phyloP scores from a whole-genome alignment of 1,140 invertebrate genomes.

The Apis florea region DNA sequence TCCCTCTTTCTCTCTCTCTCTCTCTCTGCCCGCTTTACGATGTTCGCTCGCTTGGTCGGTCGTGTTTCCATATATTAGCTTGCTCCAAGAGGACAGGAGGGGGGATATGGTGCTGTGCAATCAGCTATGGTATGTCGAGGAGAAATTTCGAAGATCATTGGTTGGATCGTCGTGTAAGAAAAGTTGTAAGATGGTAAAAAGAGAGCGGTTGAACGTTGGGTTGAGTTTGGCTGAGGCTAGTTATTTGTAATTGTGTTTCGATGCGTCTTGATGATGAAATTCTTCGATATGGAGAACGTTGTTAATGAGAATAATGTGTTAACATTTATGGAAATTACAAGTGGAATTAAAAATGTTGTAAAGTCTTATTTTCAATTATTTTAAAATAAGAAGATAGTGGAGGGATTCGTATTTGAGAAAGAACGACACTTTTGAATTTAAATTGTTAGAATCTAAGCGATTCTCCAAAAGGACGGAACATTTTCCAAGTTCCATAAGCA shows the following conservation, averaged over 20 bases:
- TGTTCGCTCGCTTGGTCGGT: not conserved
- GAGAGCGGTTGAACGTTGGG: too few species aligned
- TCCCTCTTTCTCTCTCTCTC: too few species aligned
- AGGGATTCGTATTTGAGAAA: too few species aligned
- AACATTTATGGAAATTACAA: too few species aligned
- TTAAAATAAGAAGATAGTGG: too few species aligned
- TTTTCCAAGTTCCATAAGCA: slow-evolving; percentile 1
- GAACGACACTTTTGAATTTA: not conserved
- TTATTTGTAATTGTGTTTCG: too few species aligned
- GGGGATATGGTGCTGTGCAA: not conserved
- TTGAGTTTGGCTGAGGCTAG: too few species aligned
- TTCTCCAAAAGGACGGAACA: not conserved
- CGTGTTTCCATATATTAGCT: slow-evolving; percentile 34
- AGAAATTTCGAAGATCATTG: not conserved
- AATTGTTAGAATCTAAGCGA: not conserved
- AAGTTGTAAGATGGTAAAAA: not conserved
- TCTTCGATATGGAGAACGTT: too few species aligned
- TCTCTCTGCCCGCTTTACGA: slow-evolving; percentile 50
- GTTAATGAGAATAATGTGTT: too few species aligned
- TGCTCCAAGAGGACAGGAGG: slow-evolving; percentile 16
- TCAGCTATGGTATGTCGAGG: slow-evolving; percentile 30
- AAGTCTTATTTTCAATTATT: too few species aligned
- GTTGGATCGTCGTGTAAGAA: not conserved
- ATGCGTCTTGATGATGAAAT: too few species aligned
- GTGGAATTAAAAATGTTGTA: too few species aligned